Base-by-base conservation (phyloP, 2,888 invertebrate species). In the Tetropium fuscum region DNA sequence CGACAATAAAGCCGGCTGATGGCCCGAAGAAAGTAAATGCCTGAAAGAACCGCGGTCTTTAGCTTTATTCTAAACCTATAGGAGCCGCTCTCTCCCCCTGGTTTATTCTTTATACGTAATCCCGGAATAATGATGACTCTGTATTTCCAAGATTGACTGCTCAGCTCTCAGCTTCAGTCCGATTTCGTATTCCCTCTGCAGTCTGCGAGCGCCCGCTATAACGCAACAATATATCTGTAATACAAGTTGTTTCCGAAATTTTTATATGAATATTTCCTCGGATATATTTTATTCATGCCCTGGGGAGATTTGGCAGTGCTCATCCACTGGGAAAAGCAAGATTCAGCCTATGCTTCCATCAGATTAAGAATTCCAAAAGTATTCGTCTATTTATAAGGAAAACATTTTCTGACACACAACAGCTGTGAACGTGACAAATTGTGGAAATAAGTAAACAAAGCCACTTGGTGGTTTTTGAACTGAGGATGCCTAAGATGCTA, bases 51-150 rank as follows among this genome's bases (percentile, higher is more conserved):
- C 13, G 20, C 20, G 47, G 32, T 53, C 43, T 43, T 43, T 43
- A 43, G 32, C 43, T 43, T 32, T 34, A 32, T 20, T 43, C 43
- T 34, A 32, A 34, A 32, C 19, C 53, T 43, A 43, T 44, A 43
- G 32, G 34, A 22, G 15, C 10, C 13, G 20, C 43, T 34, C 16
- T 34, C 15, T 18, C 32, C 27, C 43, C 43, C 41, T 19, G 20
- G 53, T 43, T 53, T 36, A 34, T 53, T 32, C 44, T 44, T 11
- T 15, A 18, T 34, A 34, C 53, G 44, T 53, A 44, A 53, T 53
- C 53, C 34, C 20, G 43, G 36, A 43, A 53, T 53, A 53, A 53
- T 53, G 53, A 53, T 36, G 36, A 36, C 44, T 53, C 53, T 43
- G 44, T 32, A 36, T 34, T 34, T 34, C 34, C 10, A 25, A 44